Evolutionary conservation across 2,113 vertebrate species (phyloP), one percentile per base, ranked within the genome.

Genomic region (Corythoichthys intestinalis): DNA sequence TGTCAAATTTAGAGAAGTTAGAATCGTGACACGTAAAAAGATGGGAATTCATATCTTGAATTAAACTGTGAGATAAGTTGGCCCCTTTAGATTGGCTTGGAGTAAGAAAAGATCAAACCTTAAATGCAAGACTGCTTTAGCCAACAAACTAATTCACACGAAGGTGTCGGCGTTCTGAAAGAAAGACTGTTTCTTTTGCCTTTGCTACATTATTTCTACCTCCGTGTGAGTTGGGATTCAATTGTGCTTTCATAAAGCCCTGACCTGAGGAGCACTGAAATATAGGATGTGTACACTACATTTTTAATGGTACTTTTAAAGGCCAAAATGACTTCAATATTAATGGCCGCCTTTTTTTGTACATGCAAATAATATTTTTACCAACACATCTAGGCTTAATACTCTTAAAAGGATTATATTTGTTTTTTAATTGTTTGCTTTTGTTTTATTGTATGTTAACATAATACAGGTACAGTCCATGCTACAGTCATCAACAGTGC

Each of bases 141-240:
- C 57, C 28, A 59, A 46, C 17, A 47, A 15, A 41, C 57, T 2
- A 66, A 47, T 66, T 77, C 62, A 78, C 59, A 62, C 65, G 62
- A 35, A 6, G 59, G 65, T 64, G 38, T 66, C 59, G 56, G 69
- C 68, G 67, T 70, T 77, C 65, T 79, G 39, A 80, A 71, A 49
- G 57, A 70, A 69, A 64, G 53, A 66, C 66, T 70, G 63, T 82
- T 79, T 17, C 35, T 66, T 75, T 77, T 87, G 82, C 74, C 76
- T 77, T 86, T 72, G 77, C 80, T 88, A 76, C 80, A 89, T 83
- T 89, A 83, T 86, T 87, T 91, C 88, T 91, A 90, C 89, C 89
- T 90, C 88, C 79, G 80, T 79, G 53, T 74, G 77, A 87, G 86
- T 82, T 87, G 80, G 74, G 88, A 85, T 82, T 66, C 83, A 77